Evolutionary conservation across 2,888 invertebrate species (phyloP).

Genomic region (Tachystola acroxantha): DNA sequence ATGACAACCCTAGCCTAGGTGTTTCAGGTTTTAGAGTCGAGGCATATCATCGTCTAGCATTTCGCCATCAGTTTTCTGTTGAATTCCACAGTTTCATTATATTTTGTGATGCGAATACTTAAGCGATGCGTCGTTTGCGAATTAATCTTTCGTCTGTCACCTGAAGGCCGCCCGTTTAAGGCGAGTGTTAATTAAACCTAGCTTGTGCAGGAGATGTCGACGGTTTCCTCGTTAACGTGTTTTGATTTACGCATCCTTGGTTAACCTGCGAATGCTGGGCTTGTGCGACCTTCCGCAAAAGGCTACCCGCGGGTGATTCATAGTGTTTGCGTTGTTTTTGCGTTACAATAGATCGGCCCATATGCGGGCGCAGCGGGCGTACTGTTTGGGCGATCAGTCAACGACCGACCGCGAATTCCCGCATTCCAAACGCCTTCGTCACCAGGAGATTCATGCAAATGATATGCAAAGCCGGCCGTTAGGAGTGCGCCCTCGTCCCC

Average conservation of each 20-base stretch:
- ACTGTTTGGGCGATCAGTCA: constrained; percentile 53
- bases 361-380: constrained; percentile 22
- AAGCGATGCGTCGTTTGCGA: constrained; percentile 32
- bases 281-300: constrained; percentile 61
- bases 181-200: constrained; percentile 57
- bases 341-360: constrained; percentile 41
- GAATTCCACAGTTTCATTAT: constrained; percentile 17
- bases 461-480: constrained; percentile 53
- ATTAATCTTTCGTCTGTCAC: constrained; percentile 46
- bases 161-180: constrained; percentile 51
- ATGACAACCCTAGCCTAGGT: no score
- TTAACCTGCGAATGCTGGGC: constrained; percentile 38
- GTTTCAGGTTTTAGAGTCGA: no score
- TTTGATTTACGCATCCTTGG: constrained; percentile 63
- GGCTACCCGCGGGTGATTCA: constrained; percentile 51
- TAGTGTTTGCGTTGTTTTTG: constrained; percentile 42
- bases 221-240: constrained; percentile 48
- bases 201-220: constrained; percentile 29
- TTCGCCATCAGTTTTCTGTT: constrained; percentile 16
- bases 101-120: constrained; percentile 18
- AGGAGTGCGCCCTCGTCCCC: constrained; percentile 32
- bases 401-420: constrained; percentile 50
- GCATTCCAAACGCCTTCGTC: constrained; percentile 52
- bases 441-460: constrained; percentile 56
- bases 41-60: constrained; percentile 16